These are phyloP conservation scores for Hoplias malabaricus DNA, from an alignment of 2,113 vertebrate genomes.

Conservation along the genomic window DNA sequence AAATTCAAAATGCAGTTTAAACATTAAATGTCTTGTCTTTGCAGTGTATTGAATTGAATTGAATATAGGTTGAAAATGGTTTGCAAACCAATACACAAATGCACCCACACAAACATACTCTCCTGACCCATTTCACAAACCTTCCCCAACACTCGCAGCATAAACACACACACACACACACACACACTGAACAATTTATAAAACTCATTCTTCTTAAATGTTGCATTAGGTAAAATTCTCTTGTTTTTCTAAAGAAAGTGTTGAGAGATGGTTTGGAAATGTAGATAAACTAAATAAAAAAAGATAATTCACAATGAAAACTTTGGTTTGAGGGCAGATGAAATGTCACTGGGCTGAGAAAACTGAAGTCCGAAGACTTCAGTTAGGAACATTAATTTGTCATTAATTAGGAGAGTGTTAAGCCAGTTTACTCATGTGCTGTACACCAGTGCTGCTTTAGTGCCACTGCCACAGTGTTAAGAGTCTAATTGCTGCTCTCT, in stretches of 20 bases:
- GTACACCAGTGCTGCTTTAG: neutral
- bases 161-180: slow-evolving; percentile 9
- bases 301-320: neutral
- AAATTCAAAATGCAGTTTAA: no score
- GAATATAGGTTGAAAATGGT: no score
- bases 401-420: slow-evolving; percentile 17
- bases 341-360: neutral
- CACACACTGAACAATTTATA: slow-evolving; percentile 1
- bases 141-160: slow-evolving; percentile 4
- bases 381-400: slow-evolving; percentile 10
- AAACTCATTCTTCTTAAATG: neutral
- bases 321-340: neutral
- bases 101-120: slow-evolving; percentile 18
- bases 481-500: slow-evolving; percentile 29
- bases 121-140: no score
- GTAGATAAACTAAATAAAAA: neutral
- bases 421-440: slow-evolving; percentile 10
- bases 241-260: neutral
- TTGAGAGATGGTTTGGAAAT: neutral
- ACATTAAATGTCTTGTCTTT: no score
- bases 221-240: neutral
- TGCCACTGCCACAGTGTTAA: slow-evolving; percentile 25
- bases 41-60: no score
- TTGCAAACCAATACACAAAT: neutral
- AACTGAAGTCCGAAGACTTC: neutral